phyloP scores from a whole-genome alignment of 2,113 vertebrate species.

The Gymnobelideus leadbeateri region DNA sequence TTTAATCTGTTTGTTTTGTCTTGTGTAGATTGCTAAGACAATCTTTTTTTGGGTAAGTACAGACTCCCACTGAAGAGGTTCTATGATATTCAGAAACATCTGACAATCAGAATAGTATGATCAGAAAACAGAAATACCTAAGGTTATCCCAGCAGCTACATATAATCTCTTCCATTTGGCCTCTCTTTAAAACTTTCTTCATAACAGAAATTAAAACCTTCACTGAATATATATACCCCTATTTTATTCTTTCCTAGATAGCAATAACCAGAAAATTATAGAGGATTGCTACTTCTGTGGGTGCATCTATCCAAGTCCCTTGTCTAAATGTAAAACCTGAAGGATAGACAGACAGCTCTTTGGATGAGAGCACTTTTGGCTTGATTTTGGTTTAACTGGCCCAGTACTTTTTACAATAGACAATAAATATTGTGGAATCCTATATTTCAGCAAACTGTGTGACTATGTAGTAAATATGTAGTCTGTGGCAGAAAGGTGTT shows the following conservation, averaged over 20 bases:
- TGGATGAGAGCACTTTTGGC: not conserved
- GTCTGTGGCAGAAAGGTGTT: not conserved
- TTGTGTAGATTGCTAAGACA: not conserved
- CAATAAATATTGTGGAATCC: not conserved
- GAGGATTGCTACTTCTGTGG: not conserved
- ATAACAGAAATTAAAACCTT: not conserved
- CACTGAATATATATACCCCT: not conserved
- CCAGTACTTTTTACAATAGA: not conserved
- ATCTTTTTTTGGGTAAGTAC: not conserved
- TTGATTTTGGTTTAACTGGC: not conserved
- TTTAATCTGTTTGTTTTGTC: not conserved
- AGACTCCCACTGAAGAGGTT: not conserved
- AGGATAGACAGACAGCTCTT: not conserved
- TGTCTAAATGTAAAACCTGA: not conserved
- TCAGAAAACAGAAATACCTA: not conserved
- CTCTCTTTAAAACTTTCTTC: not conserved
- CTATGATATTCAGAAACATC: not conserved
- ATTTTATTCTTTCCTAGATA: not conserved
- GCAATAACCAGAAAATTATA: not conserved
- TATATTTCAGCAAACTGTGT: not conserved
- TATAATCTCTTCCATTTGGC: not conserved
- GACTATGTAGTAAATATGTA: not conserved
- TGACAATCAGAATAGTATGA: not conserved
- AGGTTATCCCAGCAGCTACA: not conserved
- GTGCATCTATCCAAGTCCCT: not conserved